These are phyloP conservation scores for Stomorhina lunata DNA, from an alignment of 2,888 invertebrate genomes.

Conservation along the genomic window DNA sequence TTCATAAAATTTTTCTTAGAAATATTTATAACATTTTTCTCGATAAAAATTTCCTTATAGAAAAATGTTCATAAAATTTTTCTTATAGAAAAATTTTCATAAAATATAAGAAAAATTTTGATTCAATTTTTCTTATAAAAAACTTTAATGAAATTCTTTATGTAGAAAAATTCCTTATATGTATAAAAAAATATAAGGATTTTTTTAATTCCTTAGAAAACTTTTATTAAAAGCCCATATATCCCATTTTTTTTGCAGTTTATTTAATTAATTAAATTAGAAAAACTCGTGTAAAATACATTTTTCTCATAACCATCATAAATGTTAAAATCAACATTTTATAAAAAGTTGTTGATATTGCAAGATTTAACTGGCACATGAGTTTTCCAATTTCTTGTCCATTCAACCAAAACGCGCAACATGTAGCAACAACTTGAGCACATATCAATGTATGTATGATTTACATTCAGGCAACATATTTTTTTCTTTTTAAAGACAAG, in stretches of 20 bases:
- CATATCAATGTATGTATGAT: not conserved
- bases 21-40: no score
- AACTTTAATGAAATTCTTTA: no score
- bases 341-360: slow-evolving; percentile 53
- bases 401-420: slow-evolving; percentile 55
- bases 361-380: slow-evolving; percentile 53
- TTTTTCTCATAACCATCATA: slow-evolving; percentile 64
- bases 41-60: no score
- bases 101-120: no score
- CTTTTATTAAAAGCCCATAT: no score
- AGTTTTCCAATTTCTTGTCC: slow-evolving; percentile 53
- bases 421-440: slow-evolving; percentile 27
- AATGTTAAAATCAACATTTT: slow-evolving; percentile 49
- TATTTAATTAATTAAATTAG: slow-evolving; percentile 51
- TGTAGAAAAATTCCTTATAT: no score
- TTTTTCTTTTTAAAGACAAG: not conserved
- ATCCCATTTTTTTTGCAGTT: slow-evolving; percentile 26
- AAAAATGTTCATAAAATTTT: no score
- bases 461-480: not conserved
- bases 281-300: slow-evolving; percentile 13
- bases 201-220: no score
- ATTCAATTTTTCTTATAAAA: no score
- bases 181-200: no score
- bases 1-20: no score
- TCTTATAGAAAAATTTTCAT: no score